Evolutionary conservation across 2,797 vertebrate genomes (phyloP).

Genomic region (Leptatherina wallacei): DNA sequence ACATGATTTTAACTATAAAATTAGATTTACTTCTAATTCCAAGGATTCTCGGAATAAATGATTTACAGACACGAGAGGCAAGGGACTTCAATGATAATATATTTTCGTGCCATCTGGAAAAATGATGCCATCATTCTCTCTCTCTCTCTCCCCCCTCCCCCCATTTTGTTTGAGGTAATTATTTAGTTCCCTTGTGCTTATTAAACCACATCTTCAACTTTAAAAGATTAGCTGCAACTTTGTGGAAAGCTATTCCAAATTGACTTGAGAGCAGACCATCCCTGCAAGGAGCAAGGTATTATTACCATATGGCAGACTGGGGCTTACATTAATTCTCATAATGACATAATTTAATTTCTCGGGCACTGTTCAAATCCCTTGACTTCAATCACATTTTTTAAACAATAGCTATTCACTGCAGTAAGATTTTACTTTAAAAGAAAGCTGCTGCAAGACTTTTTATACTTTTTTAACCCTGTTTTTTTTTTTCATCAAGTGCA

Average conservation of each 20-base stretch:
- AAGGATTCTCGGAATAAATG: neutral
- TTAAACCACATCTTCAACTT: slow-evolving; percentile 19
- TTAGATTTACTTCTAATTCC: neutral
- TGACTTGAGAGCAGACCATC: neutral
- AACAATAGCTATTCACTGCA: neutral
- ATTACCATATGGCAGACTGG: slow-evolving; percentile 2
- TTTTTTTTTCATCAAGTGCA: neutral
- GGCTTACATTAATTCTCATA: neutral
- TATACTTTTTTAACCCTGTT: neutral
- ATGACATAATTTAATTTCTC: no score
- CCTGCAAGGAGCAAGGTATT: neutral
- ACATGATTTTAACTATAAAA: neutral
- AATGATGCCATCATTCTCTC: neutral
- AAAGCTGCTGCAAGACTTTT: neutral
- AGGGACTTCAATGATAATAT: neutral
- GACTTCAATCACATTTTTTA: neutral
- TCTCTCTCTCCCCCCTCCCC: neutral
- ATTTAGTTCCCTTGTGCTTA: slow-evolving; percentile 17
- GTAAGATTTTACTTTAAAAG: neutral
- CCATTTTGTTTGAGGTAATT: slow-evolving; percentile 1
- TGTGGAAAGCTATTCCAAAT: slow-evolving; percentile 18
- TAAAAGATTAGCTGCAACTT: slow-evolving; percentile 12
- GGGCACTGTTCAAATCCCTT: neutral
- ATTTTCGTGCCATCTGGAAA: neutral
- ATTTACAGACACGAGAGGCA: neutral